phyloP scores from a whole-genome alignment of 2,797 vertebrate genomes.

The Micromesistius poutassou region DNA sequence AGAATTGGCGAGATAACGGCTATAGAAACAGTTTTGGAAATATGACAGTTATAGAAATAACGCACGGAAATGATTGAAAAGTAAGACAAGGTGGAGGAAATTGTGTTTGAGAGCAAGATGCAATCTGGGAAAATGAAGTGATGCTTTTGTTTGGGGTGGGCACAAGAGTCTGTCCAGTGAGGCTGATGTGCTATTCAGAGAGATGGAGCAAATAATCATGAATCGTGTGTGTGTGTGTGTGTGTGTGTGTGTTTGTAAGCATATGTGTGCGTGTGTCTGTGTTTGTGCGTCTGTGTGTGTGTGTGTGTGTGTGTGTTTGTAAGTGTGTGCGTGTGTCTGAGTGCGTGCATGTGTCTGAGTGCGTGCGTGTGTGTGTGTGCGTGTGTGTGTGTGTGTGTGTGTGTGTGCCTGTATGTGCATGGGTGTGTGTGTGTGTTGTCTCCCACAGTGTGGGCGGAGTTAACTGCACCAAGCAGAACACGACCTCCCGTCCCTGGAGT shows the following conservation, averaged over 20 bases:
- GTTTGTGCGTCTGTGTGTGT: background rate
- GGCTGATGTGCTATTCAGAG: background rate
- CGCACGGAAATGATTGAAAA: background rate
- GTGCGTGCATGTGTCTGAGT: background rate
- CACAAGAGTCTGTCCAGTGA: no score
- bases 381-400: background rate
- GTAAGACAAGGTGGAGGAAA: background rate
- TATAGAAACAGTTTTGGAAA: background rate
- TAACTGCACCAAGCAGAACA: constrained; percentile 79
- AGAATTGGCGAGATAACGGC: background rate
- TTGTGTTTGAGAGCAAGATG: no score
- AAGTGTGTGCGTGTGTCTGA: background rate
- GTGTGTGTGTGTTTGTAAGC: background rate
- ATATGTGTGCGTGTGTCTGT: background rate
- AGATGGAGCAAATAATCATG: background rate
- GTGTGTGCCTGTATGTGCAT: background rate
- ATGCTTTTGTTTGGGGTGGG: no score
- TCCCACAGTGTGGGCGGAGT: constrained; percentile 63
- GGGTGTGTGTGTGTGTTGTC: background rate
- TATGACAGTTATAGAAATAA: background rate
- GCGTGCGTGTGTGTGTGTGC: background rate
- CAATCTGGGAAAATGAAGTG: no score
- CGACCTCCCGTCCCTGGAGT: constrained; percentile 70
- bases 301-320: background rate
- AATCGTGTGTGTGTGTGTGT: background rate